Evolutionary conservation across 2,113 vertebrate species (phyloP).

Genomic region (Chitala chitala): DNA sequence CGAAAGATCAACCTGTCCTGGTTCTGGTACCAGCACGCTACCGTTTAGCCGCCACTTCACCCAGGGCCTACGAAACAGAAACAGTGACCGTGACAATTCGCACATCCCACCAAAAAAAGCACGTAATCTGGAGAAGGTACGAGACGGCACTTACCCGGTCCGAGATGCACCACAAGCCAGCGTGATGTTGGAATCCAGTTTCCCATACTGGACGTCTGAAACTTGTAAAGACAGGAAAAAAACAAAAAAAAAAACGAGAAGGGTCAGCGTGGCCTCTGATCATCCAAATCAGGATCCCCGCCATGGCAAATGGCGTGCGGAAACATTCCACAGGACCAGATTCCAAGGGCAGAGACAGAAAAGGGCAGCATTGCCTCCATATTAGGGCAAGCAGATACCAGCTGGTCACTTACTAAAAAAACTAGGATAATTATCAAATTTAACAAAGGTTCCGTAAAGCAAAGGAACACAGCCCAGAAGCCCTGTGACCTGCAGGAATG

Average conservation of each 20-base stretch:
- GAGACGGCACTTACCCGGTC: constrained; percentile 33
- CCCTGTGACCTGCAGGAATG: no score
- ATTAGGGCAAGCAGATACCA: no score
- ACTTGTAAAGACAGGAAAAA: not conserved
- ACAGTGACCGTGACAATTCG: constrained; percentile 21
- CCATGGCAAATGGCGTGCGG: no score
- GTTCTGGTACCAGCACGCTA: constrained; percentile 43
- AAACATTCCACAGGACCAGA: no score
- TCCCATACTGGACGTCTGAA: constrained; percentile 37
- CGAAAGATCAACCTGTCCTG: constrained; percentile 40
- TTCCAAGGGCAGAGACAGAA: no score
- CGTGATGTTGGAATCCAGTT: constrained; percentile 41
- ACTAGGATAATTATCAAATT: no score
- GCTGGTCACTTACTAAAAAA: no score
- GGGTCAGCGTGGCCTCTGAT: not conserved
- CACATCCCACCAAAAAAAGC: not conserved
- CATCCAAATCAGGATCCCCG: not conserved
- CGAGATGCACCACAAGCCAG: constrained; percentile 34
- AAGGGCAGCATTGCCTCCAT: no score
- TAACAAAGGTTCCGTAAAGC: no score
- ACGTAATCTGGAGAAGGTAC: not conserved
- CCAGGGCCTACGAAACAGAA: constrained; percentile 41
- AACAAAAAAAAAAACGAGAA: not conserved
- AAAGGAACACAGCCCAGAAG: no score
- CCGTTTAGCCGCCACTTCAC: constrained; percentile 59